Conservation (phyloP, 1,140 invertebrate species). For the Babylonia areolata region DNA sequence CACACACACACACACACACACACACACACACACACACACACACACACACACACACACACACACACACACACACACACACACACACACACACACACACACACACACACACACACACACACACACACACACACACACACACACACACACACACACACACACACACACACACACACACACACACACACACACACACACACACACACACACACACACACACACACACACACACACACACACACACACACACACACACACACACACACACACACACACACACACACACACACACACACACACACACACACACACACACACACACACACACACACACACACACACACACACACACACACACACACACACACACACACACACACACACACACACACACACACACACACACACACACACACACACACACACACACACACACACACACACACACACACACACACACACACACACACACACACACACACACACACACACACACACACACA, state of each 20-base stretch:
- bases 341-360: background rate
- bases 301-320: background rate
- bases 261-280: background rate
- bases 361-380: background rate
- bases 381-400: background rate
- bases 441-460: slow-evolving; percentile 15
- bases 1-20: background rate
- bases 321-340: background rate
- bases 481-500: background rate
- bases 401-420: slow-evolving; percentile 21
- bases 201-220: background rate
- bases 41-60: background rate
- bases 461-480: slow-evolving; percentile 6
- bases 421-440: background rate
- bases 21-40: background rate
- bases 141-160: background rate
- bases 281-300: background rate
- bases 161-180: background rate
- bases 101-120: background rate
- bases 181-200: background rate
- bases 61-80: background rate
- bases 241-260: background rate
- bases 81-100: background rate
- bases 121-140: background rate
- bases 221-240: background rate